Evolutionary conservation across 2,888 invertebrate species (phyloP).

Genomic region (Phengaris arion): DNA sequence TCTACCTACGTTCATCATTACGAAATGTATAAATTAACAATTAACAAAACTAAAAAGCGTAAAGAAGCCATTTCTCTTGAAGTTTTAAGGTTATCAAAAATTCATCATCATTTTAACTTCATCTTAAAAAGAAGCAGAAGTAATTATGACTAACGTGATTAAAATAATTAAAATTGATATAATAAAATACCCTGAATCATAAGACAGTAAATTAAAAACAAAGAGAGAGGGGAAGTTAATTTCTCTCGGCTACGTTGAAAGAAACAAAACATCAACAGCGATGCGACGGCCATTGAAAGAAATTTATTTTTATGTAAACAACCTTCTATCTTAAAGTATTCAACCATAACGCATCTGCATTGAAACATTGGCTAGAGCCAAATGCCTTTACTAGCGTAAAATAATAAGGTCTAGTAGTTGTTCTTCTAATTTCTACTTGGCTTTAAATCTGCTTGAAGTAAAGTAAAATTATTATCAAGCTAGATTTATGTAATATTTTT

Average conservation of each 20-base stretch:
- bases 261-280: background rate
- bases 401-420: no score
- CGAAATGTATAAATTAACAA: constrained; percentile 28
- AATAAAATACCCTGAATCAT: background rate
- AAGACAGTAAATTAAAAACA: background rate
- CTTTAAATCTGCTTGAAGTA: no score
- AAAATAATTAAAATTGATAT: background rate
- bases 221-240: background rate
- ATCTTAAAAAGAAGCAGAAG: background rate
- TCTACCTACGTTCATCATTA: constrained; percentile 16
- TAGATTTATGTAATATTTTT: background rate
- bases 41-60: constrained; percentile 27
- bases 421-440: no score
- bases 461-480: no score
- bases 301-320: constrained; percentile 8
- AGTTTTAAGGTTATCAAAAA: constrained; percentile 24
- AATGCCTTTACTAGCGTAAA: no score
- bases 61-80: constrained; percentile 25
- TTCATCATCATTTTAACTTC: constrained; percentile 11
- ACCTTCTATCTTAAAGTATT: background rate
- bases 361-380: background rate
- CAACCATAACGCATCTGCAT: background rate
- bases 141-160: background rate
- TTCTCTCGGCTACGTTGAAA: background rate
- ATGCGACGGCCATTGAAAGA: background rate